These are phyloP conservation scores for Thamnophis elegans DNA, from an alignment of 2,797 vertebrate species.

Conservation along the genomic window DNA sequence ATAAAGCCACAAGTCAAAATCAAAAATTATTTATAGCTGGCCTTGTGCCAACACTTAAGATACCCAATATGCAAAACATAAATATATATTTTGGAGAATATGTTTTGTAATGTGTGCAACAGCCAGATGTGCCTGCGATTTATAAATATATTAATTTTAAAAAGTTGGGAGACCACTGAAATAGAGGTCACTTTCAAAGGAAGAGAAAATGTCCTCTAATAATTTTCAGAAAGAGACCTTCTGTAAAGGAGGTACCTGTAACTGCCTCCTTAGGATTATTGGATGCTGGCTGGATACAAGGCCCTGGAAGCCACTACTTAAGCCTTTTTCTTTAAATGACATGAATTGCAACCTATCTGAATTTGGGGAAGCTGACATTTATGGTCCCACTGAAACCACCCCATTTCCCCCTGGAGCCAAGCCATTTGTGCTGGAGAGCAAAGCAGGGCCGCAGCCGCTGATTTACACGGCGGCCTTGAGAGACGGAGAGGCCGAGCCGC, in stretches of 20 bases:
- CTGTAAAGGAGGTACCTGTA: too few species aligned
- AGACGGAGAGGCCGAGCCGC: not conserved
- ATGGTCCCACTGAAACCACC: not conserved
- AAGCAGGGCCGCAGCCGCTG: not conserved
- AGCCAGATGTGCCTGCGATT: not conserved
- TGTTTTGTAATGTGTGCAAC: not conserved
- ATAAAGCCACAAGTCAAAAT: not conserved
- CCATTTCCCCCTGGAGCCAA: not conserved
- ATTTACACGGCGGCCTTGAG: conserved; percentile 9
- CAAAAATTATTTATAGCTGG: not conserved
- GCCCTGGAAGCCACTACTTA: not conserved
- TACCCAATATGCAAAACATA: not conserved
- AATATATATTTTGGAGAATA: not conserved
- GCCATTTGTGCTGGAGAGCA: not conserved
- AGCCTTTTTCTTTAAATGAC: not conserved
- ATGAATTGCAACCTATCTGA: not conserved
- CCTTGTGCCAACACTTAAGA: not conserved
- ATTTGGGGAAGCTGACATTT: not conserved
- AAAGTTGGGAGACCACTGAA: not conserved
- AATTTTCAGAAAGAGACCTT: not conserved
- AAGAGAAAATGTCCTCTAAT: not conserved
- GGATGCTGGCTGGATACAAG: not conserved
- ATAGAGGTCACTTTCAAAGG: not conserved
- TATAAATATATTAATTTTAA: not conserved
- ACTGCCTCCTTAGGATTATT: not conserved